Evolutionary conservation across 1,140 invertebrate genomes (phyloP).

Genomic region (Brachionus koreanus): DNA sequence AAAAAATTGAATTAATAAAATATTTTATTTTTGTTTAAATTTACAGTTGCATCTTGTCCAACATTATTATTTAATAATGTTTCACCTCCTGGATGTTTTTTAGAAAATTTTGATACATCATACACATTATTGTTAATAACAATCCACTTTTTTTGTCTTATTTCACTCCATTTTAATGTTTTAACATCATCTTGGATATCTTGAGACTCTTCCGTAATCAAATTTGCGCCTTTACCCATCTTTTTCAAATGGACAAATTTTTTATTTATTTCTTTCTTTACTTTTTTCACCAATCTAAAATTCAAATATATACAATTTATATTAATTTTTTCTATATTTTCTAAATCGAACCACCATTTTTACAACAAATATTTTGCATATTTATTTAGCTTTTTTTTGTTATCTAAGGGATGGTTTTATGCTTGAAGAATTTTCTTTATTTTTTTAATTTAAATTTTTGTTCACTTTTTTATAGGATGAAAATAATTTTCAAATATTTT

Average conservation of each 20-base stretch:
- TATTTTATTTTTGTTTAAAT: too few species aligned
- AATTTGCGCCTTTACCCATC: constrained; percentile 7
- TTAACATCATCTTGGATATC: neutral
- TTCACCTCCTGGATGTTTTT: constrained; percentile 55
- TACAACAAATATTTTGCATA: neutral
- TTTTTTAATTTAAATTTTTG: neutral
- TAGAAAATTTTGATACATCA: constrained; percentile 53
- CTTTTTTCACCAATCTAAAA: neutral
- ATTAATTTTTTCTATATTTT: neutral
- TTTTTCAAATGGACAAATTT: neutral
- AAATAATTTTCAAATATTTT: too few species aligned
- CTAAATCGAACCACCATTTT: neutral
- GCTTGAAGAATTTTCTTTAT: neutral
- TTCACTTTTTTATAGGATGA: too few species aligned
- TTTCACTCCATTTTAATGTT: constrained; percentile 50
- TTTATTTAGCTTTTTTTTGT: neutral
- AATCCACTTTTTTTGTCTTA: constrained; percentile 50
- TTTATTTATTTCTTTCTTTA: neutral
- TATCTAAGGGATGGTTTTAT: neutral
- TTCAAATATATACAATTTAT: neutral
- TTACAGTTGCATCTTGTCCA: constrained; percentile 55
- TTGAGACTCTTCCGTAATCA: neutral
- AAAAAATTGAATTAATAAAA: neutral
- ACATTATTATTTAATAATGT: constrained; percentile 53
- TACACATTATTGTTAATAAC: constrained; percentile 54